Evolutionary conservation across 2,888 invertebrate genomes (phyloP), one percentile per base, ranked within the genome.

Genomic region (Epinotia brunnichana): DNA sequence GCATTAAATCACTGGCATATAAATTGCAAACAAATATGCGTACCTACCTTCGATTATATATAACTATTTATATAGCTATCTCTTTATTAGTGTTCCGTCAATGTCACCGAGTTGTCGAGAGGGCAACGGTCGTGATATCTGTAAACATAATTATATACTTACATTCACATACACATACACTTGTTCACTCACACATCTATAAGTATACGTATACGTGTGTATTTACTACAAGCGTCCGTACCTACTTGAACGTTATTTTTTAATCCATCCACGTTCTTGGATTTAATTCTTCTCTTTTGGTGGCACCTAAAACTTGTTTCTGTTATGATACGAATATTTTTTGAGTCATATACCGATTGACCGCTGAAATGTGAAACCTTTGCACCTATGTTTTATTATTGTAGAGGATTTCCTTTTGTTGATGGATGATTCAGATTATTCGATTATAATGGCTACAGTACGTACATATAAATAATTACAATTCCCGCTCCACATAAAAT

Each of bases 41-140:
- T 67, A 67, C 13, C n/a, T 67, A 67, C 13, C n/a, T 13, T 39
- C 39, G 35, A 44, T 41, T 61, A 48, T 61, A 44, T 48, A 61
- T 86, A 85, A 83, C 81, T 88, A 87, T 88, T 87, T 87, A 87
- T 90, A 81, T 83, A 81, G 83, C 90, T 92, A 92, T 91, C 92
- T 86, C 83, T 85, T 77, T 90, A 88, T 92, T 92, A 91, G 90
- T 89, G 86, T 86, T 87, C 83, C 83, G 86, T 92, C 93, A 93
- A 93, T 93, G 93, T 93, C 93, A 92, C 90, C 87, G 91, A 91
- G 90, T 91, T 88, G 89, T 83, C 80, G 86, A 82, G 87, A 88
- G 93, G 91, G 91, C 92, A 92, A 92, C 89, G 92, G 84, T 89
- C 93, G 89, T 86, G 80, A 84, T 92, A 90, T 90, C 89, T 90